These are phyloP conservation scores for Sebastes fasciatus DNA, from an alignment of 2,113 vertebrate genomes.

Conservation along the genomic window DNA sequence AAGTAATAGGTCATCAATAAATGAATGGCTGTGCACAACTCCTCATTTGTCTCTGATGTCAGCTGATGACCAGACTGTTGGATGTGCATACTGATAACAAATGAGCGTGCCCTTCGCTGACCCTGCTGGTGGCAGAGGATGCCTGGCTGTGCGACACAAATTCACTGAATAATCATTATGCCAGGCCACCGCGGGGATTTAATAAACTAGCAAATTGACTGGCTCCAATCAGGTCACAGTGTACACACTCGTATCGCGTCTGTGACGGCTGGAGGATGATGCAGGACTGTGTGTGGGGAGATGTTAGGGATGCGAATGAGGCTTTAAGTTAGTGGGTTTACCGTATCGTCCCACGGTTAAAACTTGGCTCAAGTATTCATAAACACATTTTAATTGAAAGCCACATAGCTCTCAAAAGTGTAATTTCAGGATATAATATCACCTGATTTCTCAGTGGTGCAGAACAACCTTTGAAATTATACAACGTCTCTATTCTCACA, in stretches of 20 bases:
- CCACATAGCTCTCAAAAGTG: neutral
- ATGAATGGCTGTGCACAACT: slow-evolving; percentile 62
- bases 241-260: slow-evolving; percentile 64
- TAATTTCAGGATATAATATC: neutral
- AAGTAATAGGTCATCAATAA: slow-evolving; percentile 63
- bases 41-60: slow-evolving; percentile 78
- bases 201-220: slow-evolving; percentile 79
- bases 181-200: slow-evolving; percentile 65
- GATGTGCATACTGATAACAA: slow-evolving; percentile 70
- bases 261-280: slow-evolving; percentile 57
- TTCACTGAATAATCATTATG: slow-evolving; percentile 77
- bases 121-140: slow-evolving; percentile 64
- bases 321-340: slow-evolving; percentile 48
- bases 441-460: neutral
- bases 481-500: neutral
- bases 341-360: neutral
- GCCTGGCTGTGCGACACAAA: slow-evolving; percentile 59
- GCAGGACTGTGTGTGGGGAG: slow-evolving; percentile 22
- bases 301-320: slow-evolving; percentile 34
- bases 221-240: slow-evolving; percentile 74
- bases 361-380: slow-evolving; percentile 9
- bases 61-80: slow-evolving; percentile 60
- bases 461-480: neutral
- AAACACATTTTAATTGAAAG: slow-evolving; percentile 1
- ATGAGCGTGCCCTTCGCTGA: slow-evolving; percentile 69